phyloP scores from a whole-genome alignment of 2,113 vertebrate species.

The Aegithalos caudatus region DNA sequence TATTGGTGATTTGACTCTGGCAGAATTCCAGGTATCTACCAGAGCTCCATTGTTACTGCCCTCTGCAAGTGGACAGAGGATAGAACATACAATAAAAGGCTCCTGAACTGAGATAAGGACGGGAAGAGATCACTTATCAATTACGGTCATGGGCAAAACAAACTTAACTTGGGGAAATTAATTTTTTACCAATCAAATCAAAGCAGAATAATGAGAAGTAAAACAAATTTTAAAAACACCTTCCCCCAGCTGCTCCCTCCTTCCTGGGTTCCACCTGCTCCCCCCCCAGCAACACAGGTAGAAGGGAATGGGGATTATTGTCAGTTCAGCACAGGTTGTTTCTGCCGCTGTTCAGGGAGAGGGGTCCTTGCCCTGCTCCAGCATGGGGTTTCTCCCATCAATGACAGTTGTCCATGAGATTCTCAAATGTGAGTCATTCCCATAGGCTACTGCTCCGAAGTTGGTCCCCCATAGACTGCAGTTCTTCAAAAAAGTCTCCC shows the following conservation, averaged over 20 bases:
- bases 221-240: neutral
- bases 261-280: neutral
- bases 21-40: neutral
- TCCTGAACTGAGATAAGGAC: neutral
- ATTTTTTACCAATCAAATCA: neutral
- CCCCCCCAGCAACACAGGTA: rapidly evolving
- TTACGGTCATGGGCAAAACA: neutral
- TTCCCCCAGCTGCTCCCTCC: neutral
- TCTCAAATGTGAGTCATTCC: neutral
- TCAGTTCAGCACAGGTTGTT: neutral
- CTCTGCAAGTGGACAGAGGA: neutral
- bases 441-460: neutral
- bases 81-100: neutral
- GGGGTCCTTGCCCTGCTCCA: neutral
- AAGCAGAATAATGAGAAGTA: neutral
- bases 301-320: neutral
- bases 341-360: rapidly evolving
- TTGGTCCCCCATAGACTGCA: neutral
- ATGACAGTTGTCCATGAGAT: neutral
- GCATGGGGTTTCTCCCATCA: neutral
- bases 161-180: neutral
- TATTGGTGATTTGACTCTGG: neutral
- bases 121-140: neutral
- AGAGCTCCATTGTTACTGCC: neutral
- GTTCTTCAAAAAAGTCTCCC: neutral